Conservation (phyloP, 1,140 invertebrate species). For the roundworm (Caenorhabditis elegans) region WBcel235 BX284606.5:15141001-15141500, state of each 20-base stretch:
- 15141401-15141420: conserved; percentile 22
- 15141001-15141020: no score
- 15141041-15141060: not conserved
- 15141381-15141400: conserved; percentile 26
- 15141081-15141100: not conserved
- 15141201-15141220: no score
- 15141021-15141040: conserved; percentile 9
- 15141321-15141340: conserved; percentile 24
- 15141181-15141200: no score
- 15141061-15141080: not conserved
- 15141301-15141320: not conserved
- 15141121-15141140: not conserved
- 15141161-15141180: no score
- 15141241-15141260: no score
- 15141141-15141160: no score
- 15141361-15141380: not conserved
- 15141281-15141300: not conserved
- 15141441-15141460: conserved; percentile 7
- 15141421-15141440: conserved; percentile 28
- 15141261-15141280: no score
- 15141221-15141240: no score
- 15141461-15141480: conserved; percentile 24
- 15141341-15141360: conserved; percentile 7
- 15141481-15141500: conserved; percentile 31
- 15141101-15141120: not conserved